Conservation (phyloP, 2,113 vertebrate species). For the Procavia capensis region DNA sequence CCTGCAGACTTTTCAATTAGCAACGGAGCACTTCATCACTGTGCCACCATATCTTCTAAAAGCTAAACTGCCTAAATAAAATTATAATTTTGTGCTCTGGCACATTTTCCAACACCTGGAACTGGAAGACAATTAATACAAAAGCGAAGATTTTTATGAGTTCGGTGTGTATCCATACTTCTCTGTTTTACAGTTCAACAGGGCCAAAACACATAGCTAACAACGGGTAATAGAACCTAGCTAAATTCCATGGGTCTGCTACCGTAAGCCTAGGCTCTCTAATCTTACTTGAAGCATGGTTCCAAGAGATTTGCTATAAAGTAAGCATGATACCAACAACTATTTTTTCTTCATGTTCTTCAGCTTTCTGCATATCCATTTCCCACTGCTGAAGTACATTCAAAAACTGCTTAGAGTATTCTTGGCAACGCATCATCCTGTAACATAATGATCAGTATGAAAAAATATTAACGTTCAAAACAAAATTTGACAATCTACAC, state of each 20-base stretch:
- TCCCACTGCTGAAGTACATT: constrained; percentile 95
- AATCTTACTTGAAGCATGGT: constrained; percentile 15
- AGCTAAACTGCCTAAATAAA: background rate
- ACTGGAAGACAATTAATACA: background rate
- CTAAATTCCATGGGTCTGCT: background rate
- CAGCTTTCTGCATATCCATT: constrained; percentile 90
- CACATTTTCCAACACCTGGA: constrained; percentile 35
- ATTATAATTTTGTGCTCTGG: background rate
- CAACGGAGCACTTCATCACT: background rate
- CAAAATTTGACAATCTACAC: constrained; percentile 30
- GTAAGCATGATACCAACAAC: constrained; percentile 85
- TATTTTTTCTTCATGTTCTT: constrained; percentile 95
- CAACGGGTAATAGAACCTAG: background rate
- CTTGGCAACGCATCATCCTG: constrained; percentile 93
- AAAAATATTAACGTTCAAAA: constrained; percentile 57
- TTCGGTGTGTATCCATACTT: background rate
- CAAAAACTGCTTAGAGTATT: constrained; percentile 93
- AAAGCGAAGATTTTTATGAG: constrained; percentile 9
- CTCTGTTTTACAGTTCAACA: constrained; percentile 6
- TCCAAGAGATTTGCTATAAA: constrained; percentile 25
- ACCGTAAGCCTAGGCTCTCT: background rate
- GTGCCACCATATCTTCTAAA: background rate
- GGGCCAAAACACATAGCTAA: background rate
- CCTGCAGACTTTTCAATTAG: background rate
- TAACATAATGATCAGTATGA: constrained; percentile 53